Evolutionary conservation across 2,113 vertebrate genomes (phyloP).

Genomic region (Sceloporus tristichus): DNA sequence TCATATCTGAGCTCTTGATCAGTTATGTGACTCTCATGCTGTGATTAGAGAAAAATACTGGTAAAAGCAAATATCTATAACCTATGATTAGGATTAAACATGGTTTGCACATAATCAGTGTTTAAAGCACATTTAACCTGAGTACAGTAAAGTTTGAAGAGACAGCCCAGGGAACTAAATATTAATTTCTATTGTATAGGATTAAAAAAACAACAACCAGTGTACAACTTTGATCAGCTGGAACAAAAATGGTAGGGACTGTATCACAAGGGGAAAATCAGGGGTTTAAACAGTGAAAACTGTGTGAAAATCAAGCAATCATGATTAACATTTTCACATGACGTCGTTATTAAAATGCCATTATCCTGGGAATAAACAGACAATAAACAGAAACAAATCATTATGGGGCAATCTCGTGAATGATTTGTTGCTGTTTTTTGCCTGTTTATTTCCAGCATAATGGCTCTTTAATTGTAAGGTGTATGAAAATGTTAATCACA

Average conservation of each 20-base stretch:
- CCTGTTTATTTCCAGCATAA: no score
- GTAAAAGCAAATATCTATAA: constrained; percentile 70
- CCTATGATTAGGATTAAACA: constrained; percentile 67
- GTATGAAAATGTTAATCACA: no score
- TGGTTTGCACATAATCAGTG: constrained; percentile 61
- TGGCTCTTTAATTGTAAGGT: no score
- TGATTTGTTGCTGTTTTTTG: no score
- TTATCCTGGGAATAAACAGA: no score
- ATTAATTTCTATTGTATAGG: constrained; percentile 50
- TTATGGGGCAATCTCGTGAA: no score
- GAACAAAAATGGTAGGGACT: constrained; percentile 32
- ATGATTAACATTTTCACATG: no score
- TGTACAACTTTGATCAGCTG: constrained; percentile 56
- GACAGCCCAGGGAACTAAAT: constrained; percentile 57
- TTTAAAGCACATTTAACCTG: constrained; percentile 70
- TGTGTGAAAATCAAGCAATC: no score
- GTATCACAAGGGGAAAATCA: no score
- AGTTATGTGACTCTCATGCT: constrained; percentile 68
- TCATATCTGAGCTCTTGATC: constrained; percentile 71
- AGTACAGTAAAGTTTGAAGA: constrained; percentile 57
- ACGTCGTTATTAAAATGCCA: no score
- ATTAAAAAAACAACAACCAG: constrained; percentile 46
- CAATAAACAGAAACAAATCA: no score
- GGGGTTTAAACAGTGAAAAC: no score
- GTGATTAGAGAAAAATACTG: constrained; percentile 68